Evolutionary conservation across 2,888 invertebrate species (phyloP), one percentile per base, ranked within the genome.

Genomic region (Ophion ventricosus): DNA sequence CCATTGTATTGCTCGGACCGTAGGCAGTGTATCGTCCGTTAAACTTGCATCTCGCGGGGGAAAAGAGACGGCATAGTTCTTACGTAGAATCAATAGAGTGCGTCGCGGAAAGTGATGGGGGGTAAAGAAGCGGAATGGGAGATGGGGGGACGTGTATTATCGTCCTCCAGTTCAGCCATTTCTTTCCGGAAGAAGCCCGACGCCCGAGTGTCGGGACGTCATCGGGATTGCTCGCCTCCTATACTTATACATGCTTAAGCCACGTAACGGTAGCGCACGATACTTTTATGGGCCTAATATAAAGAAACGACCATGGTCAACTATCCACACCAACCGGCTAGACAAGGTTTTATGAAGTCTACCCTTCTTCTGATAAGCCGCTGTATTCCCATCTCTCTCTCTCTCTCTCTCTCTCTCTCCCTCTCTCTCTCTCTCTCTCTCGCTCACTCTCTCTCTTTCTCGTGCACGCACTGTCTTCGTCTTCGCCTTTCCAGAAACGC

Each of bases 241-340:
- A 91, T 89, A 89, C 90, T 87, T 88, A 87, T 88, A 87, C 74
- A 54, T 7, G 40, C 78, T 85, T 84, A 49, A 64, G 67, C 61
- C 26, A 57, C 43, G 69, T 43, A 17, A 74, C 74, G 35, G 80
- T 67, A 81, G 73, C 76, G 25, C 87, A 84, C 80, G 86, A 84
- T 80, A 87, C 87, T 88, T 91, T 91, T 91, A 91, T 88, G 90
- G 86, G 88, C 86, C 90, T 90, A 90, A 91, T 91, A 91, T 91
- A 90, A 91, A 90, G 90, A 86, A 90, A 91, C 89, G 88, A 88
- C 85, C 86, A 79, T 79, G 88, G 89, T 88, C 89, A 89, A 89
- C 90, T 87, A 89, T 88, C 87, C 87, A 88, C 89, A 91, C 90
- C 88, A 87, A 82, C 49, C 59, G 72, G 88, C 89, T 88, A 88